These are phyloP conservation scores for Sorex maritimensis DNA, from an alignment of 2,797 vertebrate genomes.

Conservation along the genomic window DNA sequence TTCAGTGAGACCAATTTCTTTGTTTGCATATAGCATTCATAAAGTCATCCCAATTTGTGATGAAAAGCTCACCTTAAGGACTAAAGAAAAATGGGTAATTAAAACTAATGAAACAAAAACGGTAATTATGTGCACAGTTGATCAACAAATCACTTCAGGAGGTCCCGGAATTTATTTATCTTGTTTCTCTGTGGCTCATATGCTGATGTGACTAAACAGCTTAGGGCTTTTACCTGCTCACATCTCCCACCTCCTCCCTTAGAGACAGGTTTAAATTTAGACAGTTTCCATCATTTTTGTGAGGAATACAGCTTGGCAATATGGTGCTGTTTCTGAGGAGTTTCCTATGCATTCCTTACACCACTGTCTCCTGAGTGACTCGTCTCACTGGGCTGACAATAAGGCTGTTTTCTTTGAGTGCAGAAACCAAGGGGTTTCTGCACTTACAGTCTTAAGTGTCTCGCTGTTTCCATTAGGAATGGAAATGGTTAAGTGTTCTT, in stretches of 20 bases:
- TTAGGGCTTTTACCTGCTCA: not conserved
- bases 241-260: not conserved
- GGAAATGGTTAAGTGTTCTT: not conserved
- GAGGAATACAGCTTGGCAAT: not conserved
- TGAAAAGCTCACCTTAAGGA: conserved; percentile 71
- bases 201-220: not conserved
- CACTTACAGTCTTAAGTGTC: conserved; percentile 24
- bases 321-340: conserved; percentile 12
- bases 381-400: not conserved
- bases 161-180: conserved; percentile 57
- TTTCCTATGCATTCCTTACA: conserved; percentile 38
- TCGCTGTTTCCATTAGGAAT: conserved; percentile 24
- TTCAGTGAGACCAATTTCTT: conserved; percentile 69
- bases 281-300: conserved; percentile 13
- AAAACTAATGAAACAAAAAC: conserved; percentile 80
- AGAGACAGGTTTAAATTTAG: not conserved
- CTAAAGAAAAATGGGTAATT: conserved; percentile 79
- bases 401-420: not conserved
- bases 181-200: conserved; percentile 61
- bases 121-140: conserved; percentile 69
- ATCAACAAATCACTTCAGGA: conserved; percentile 75
- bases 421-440: conserved; percentile 1
- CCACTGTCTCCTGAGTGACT: not conserved
- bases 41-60: conserved; percentile 66
- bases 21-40: conserved; percentile 66